Conservation (phyloP, 2,113 vertebrate genomes). For the Equus quagga region DNA sequence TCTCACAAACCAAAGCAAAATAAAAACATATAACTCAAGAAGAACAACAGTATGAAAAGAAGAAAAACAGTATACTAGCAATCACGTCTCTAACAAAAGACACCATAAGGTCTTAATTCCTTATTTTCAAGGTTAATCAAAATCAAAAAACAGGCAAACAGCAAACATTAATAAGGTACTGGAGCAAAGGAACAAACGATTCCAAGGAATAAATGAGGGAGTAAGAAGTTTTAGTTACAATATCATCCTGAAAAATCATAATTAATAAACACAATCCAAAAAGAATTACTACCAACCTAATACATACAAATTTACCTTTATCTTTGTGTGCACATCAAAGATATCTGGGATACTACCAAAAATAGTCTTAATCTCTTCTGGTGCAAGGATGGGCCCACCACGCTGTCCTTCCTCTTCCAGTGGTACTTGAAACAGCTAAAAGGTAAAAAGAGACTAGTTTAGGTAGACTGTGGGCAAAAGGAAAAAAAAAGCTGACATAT, state of each 20-base stretch:
- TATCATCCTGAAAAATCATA: not conserved
- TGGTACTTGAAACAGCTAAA: constrained; percentile 95
- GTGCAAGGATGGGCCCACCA: constrained; percentile 97
- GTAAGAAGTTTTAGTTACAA: not conserved
- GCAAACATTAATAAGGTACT: not conserved
- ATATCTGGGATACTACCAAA: constrained; percentile 99
- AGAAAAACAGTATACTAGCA: constrained; percentile 38
- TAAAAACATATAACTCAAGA: not conserved
- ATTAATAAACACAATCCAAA: not conserved
- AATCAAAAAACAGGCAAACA: not conserved
- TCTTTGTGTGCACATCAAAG: constrained; percentile 96
- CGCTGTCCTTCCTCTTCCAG: constrained; percentile 97
- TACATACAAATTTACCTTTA: constrained; percentile 91
- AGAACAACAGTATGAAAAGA: not conserved
- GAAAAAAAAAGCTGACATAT: fast-evolving
- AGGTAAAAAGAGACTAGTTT: not conserved
- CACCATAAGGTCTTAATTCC: not conserved
- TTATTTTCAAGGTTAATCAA: constrained; percentile 5
- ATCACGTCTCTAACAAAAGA: not conserved
- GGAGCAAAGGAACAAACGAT: not conserved
- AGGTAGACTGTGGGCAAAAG: not conserved
- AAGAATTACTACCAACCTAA: not conserved
- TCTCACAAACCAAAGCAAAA: constrained; percentile 29
- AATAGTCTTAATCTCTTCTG: constrained; percentile 98
- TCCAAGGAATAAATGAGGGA: constrained; percentile 4